These are phyloP conservation scores for Acridotheres tristis DNA, from an alignment of 2,797 vertebrate genomes.

Conservation along the genomic window DNA sequence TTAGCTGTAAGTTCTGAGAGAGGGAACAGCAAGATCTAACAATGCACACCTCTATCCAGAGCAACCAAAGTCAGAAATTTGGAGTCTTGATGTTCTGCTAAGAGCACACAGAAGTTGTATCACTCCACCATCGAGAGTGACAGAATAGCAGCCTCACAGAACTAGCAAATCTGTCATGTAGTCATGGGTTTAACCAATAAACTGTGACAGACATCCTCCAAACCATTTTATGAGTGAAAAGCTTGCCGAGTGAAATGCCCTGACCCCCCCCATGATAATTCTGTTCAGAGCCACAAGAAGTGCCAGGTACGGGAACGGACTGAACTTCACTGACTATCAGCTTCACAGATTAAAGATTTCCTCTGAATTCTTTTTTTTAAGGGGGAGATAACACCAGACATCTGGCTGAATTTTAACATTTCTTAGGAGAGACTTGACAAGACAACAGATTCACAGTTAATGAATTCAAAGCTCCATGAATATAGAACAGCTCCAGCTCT, in stretches of 20 bases:
- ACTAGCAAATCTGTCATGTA: neutral
- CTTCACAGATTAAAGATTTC: conserved; percentile 18
- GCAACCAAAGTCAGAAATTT: neutral
- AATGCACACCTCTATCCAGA: neutral
- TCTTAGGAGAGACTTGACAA: conserved; percentile 40
- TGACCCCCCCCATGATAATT: conserved; percentile 1
- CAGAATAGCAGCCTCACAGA: neutral
- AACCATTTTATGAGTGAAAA: neutral
- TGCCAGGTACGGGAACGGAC: neutral
- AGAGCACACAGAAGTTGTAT: neutral
- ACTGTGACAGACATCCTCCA: neutral
- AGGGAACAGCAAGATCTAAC: neutral
- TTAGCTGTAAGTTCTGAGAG: neutral
- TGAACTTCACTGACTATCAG: neutral
- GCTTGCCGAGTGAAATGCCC: neutral
- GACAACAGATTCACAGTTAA: conserved; percentile 55
- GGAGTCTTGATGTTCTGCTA: neutral
- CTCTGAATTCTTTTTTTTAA: neutral
- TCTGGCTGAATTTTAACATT: conserved; percentile 54
- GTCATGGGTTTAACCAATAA: neutral
- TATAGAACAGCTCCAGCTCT: conserved; percentile 33
- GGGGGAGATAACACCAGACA: conserved; percentile 10
- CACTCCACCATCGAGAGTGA: neutral
- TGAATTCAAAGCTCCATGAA: conserved; percentile 64
- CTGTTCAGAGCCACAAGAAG: neutral